Base-by-base conservation (phyloP, 2,888 invertebrate genomes). In the Itoplectis maculator region DNA sequence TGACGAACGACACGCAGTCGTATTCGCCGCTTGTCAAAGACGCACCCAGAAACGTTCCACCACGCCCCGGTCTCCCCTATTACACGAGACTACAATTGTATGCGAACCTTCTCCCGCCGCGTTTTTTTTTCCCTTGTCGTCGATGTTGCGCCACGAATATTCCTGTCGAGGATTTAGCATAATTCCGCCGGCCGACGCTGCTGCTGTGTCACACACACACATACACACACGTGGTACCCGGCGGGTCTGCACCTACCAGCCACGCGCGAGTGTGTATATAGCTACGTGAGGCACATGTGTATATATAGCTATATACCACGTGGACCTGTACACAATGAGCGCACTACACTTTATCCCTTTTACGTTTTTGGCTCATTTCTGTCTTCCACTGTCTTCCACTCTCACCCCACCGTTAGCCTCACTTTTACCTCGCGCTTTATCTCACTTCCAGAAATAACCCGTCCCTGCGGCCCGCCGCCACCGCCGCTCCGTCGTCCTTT, bases 141-240 rank as follows among this genome's bases (percentile, higher is more conserved):
- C 85, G 82, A 87, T 88, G 86, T 86, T 86, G 88, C 88, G 88
- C 86, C 85, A 83, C 86, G 88, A 89, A 88, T 89, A 89, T 89
- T 87, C 87, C 88, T 86, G 86, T 85, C 83, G 87, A 84, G 85
- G 88, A 89, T 88, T 88, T 88, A 88, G 87, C 88, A 89, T 89
- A 89, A 89, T 89, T 88, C 86, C 82, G 83, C 86, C 87, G 86
- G 86, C 88, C 86, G 84, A 65, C 82, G 79, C 85, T 35, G 77
- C 76, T 75, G n/a, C n/a, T n/a, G n/a, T 79, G 68, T 68, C 76
- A 61, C 42, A 49, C 35, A 40, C 72, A 65, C 18, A 49, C 35
- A 40, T 63, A 65, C 18, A 54, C 42, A 40, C 54, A 6, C 42
- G 61, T 59, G 35, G 5, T 37, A 15, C 37, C 3, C 54, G 6